Conservation (phyloP, 2,113 vertebrate genomes). For the Riparia riparia region DNA sequence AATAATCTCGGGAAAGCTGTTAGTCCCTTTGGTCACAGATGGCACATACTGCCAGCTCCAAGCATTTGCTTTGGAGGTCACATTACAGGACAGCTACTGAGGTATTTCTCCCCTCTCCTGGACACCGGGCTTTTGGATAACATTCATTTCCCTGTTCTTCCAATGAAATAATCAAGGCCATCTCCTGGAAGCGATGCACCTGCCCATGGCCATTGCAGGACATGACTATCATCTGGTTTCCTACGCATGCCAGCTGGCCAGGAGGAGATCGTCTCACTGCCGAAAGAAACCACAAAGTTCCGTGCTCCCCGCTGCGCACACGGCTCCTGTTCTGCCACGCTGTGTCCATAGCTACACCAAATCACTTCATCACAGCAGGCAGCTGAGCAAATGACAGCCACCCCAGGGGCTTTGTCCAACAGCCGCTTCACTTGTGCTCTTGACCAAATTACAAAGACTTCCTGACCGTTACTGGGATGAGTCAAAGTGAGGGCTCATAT, state of each 20-base stretch:
- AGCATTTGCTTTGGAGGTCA: neutral
- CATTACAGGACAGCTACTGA: neutral
- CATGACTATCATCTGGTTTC: neutral
- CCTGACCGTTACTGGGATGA: neutral
- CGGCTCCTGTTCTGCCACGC: neutral
- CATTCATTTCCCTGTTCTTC: neutral
- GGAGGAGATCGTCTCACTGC: fast-evolving
- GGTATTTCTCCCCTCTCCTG: neutral
- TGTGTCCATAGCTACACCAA: neutral
- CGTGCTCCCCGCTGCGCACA: fast-evolving
- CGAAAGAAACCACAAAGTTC: neutral
- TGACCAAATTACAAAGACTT: neutral
- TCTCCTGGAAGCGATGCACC: neutral
- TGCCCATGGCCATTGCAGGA: neutral
- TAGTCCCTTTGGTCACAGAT: neutral
- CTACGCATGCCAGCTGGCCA: neutral
- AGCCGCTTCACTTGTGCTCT: neutral
- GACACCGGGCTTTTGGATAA: neutral
- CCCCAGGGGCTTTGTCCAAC: neutral
- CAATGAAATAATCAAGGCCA: neutral
- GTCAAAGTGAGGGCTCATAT: neutral
- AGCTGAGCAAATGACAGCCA: constrained; percentile 11
- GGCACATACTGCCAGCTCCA: neutral
- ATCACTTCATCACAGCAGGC: neutral
- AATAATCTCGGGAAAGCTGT: neutral